phyloP scores from a whole-genome alignment of 1,140 invertebrate species.

The Drosophila funebris region DNA sequence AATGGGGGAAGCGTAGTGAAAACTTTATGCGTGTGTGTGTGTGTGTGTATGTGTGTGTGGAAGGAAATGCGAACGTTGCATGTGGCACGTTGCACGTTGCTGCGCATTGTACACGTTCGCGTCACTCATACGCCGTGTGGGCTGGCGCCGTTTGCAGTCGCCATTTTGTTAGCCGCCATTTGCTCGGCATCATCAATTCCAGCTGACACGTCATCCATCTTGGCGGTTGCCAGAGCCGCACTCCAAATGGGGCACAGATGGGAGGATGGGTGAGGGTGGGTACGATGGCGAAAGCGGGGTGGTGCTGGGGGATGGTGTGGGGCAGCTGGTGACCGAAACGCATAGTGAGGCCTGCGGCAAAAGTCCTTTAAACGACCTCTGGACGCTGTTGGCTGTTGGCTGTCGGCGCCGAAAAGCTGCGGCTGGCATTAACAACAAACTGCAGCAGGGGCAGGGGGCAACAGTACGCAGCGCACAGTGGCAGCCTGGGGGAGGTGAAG shows the following conservation, averaged over 20 bases:
- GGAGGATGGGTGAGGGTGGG: neutral
- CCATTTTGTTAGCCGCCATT: slow-evolving; percentile 74
- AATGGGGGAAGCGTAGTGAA: neutral
- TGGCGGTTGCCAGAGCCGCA: slow-evolving; percentile 30
- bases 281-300: neutral
- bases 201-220: slow-evolving; percentile 82
- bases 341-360: slow-evolving; percentile 70
- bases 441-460: neutral
- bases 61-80: slow-evolving; percentile 21
- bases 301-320: neutral
- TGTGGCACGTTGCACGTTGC: slow-evolving; percentile 22
- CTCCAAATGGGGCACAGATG: neutral
- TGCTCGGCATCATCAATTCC: slow-evolving; percentile 78
- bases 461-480: neutral
- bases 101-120: slow-evolving; percentile 41
- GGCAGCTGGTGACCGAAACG: slow-evolving; percentile 47
- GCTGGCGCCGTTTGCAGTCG: slow-evolving; percentile 39
- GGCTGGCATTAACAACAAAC: slow-evolving; percentile 60
- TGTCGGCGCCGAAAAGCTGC: slow-evolving; percentile 74
- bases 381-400: slow-evolving; percentile 39
- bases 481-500: neutral
- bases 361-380: slow-evolving; percentile 82
- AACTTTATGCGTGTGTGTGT: neutral
- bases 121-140: slow-evolving; percentile 53
- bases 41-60: neutral